Evolutionary conservation across 2,888 invertebrate genomes (phyloP), one percentile per base, ranked within the genome.

Genomic region (Syrphus vitripennis): DNA sequence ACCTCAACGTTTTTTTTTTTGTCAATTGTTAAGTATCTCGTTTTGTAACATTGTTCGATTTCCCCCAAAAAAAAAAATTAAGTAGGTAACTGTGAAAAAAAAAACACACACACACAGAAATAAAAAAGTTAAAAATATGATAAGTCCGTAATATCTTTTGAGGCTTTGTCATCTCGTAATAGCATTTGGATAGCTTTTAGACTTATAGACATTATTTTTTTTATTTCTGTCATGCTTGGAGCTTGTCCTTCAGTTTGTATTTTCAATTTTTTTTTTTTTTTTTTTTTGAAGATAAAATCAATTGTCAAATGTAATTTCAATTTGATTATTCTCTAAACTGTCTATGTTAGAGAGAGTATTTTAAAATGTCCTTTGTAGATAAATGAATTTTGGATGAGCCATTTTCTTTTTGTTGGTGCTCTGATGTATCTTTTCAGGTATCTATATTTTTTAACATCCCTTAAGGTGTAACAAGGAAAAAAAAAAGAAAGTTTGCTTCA

Each of bases 351-450:
- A 53, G 26, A 29, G 16, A 4, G 55, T 55, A 19, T 26, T 10
- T 53, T n/a, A 53, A 26, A 53, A 26, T 57, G 34, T 34, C 19
- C 19, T 34, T 34, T 57, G 31, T 57, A 55, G 31, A 59, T 59
- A 59, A 59, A 59, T 34, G 34, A 59, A 59, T 59, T 59, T 59
- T 34, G 34, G 57, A 59, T 59, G 57, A 59, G 57, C 57, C 57
- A 55, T 57, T 57, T 31, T 34, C 6, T 57, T 57, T 12, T 53
- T 26, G 14, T 29, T 24, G n/a, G n/a, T n/a, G n/a, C n/a, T n/a
- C n/a, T n/a, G n/a, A n/a, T n/a, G n/a, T n/a, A n/a, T n/a, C n/a
- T 16, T 31, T 31, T 9, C 2, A 14, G n/a, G 0, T 24, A 16
- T 16, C 12, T 48, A 21, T 48, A 12, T 21, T 48, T 12, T 12